Percentiles rank a stretch among this genome's conserved stretches.
These are phyloP conservation scores for Choristoneura fumiferana DNA, from an alignment of 1,140 invertebrate species.

Conservation along the genomic window DNA sequence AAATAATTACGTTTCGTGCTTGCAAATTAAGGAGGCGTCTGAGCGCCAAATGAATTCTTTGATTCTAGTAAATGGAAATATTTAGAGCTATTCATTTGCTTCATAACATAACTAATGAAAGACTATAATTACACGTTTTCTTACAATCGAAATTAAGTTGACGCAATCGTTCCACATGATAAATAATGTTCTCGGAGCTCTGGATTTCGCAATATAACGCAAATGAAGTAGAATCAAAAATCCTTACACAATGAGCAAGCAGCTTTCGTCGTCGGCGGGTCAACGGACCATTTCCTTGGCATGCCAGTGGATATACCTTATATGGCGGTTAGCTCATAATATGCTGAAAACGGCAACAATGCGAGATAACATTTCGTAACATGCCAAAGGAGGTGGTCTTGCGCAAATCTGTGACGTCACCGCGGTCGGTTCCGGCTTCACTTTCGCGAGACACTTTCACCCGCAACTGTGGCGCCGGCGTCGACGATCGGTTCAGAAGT, in stretches of 20 bases:
- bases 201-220: conserved; percentile 11
- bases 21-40: not conserved
- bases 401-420: conserved; percentile 72
- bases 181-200: not conserved
- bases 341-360: conserved; percentile 2
- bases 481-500: conserved; percentile 24
- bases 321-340: not conserved
- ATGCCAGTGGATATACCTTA: not conserved
- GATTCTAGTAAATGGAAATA: not conserved
- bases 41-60: conserved; percentile 1
- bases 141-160: no score
- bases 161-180: no score
- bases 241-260: not conserved
- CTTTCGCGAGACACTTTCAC: conserved; percentile 76
- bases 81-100: no score
- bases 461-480: conserved; percentile 38
- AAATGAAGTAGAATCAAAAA: not conserved
- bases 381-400: conserved; percentile 46
- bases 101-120: no score
- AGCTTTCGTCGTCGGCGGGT: not conserved
- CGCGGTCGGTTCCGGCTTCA: conserved; percentile 66
- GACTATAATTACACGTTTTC: no score
- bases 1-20: conserved; percentile 15
- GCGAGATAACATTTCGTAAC: conserved; percentile 60
- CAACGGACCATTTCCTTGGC: conserved; percentile 4